These are phyloP conservation scores for Xylophagus ater DNA, from an alignment of 2,888 invertebrate species.

Conservation along the genomic window DNA sequence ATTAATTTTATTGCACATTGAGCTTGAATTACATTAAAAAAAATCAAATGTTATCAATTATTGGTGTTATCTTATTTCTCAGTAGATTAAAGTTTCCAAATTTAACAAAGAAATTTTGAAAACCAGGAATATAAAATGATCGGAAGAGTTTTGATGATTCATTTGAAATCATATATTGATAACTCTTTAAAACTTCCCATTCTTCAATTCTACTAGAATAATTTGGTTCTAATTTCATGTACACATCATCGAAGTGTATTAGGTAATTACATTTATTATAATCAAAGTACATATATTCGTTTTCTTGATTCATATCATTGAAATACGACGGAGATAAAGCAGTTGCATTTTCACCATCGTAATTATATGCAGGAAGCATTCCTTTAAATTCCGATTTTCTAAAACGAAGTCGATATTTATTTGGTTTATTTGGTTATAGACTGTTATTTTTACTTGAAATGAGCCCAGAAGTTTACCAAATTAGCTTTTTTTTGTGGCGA, in stretches of 20 bases:
- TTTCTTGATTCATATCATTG: slow-evolving; percentile 86
- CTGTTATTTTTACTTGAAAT: too few relatives aligned
- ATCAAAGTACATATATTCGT: slow-evolving; percentile 59
- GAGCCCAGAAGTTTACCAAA: too few relatives aligned
- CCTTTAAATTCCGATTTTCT: slow-evolving; percentile 84
- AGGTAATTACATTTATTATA: slow-evolving; percentile 73
- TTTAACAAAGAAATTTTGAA: slow-evolving; percentile 53
- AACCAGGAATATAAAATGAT: slow-evolving; percentile 77
- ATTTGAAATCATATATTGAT: slow-evolving; percentile 61
- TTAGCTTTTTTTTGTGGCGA: too few relatives aligned
- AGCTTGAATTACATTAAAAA: neutral
- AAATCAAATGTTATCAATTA: neutral
- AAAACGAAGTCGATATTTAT: slow-evolving; percentile 69
- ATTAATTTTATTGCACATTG: neutral
- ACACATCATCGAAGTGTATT: slow-evolving; percentile 68
- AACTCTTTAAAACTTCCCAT: slow-evolving; percentile 62
- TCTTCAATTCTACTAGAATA: slow-evolving; percentile 55
- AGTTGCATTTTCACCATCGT: slow-evolving; percentile 49
- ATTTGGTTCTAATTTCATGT: slow-evolving; percentile 62
- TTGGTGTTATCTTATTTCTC: slow-evolving; percentile 25
- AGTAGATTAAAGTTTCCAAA: slow-evolving; percentile 66
- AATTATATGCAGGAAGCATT: slow-evolving; percentile 76
- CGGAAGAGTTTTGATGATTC: slow-evolving; percentile 65
- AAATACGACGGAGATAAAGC: slow-evolving; percentile 61
- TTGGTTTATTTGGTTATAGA: too few relatives aligned